Evolutionary conservation across 92 coral and sea anemone genomes (phyloP).

Genomic region (Pocillopora meandrina): DNA sequence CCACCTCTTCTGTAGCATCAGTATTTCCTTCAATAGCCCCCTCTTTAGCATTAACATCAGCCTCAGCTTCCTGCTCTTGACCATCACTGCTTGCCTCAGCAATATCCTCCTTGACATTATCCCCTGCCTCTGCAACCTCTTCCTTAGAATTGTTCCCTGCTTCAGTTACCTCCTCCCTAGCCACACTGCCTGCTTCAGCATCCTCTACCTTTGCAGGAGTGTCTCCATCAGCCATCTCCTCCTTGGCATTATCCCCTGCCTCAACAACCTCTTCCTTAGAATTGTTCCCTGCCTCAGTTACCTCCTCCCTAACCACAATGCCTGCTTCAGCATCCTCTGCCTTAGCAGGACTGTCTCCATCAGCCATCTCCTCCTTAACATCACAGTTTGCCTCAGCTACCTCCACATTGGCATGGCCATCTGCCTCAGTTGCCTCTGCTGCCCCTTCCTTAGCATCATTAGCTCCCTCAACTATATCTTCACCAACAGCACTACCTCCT

Average conservation of each 20-base stretch:
- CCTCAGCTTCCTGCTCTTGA: neutral
- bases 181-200: neutral
- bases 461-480: slow-evolving; percentile 32
- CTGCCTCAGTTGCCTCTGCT: slow-evolving; percentile 14
- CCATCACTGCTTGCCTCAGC: neutral
- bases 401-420: neutral
- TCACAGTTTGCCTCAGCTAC: neutral
- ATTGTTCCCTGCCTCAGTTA: neutral
- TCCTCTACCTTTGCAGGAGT: neutral
- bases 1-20: neutral
- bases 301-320: neutral
- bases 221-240: slow-evolving; percentile 5
- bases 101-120: no score
- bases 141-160: no score
- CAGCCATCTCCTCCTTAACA: slow-evolving; percentile 28
- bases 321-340: neutral
- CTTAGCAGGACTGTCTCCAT: neutral
- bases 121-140: no score
- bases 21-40: neutral
- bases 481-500: slow-evolving; percentile 14
- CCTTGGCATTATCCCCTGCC: slow-evolving; percentile 14
- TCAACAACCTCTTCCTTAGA: no score
- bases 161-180: neutral
- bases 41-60: slow-evolving; percentile 19
- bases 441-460: slow-evolving; percentile 35